These are phyloP conservation scores for Pinna nobilis DNA, from an alignment of 1,140 invertebrate genomes.

Conservation along the genomic window DNA sequence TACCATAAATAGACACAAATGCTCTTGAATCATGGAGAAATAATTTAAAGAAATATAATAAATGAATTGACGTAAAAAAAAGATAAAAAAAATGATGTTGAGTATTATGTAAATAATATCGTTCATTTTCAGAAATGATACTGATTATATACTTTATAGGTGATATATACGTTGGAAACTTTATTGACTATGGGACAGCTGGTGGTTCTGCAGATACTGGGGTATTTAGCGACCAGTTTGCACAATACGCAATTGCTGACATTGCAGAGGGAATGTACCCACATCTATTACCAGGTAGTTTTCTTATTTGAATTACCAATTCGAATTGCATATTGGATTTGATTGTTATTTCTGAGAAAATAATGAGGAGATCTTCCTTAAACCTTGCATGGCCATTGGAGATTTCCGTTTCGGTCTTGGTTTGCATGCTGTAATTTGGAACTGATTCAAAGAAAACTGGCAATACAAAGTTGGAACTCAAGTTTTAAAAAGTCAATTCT, in stretches of 20 bases:
- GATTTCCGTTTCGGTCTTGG: background rate
- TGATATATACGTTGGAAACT: conserved; percentile 36
- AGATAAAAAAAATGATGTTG: no score
- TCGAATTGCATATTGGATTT: no score
- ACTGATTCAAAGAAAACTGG: background rate
- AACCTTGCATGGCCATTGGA: background rate
- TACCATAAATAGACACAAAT: no score
- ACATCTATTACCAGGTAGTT: conserved; percentile 32
- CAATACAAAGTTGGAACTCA: background rate
- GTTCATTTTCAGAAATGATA: no score
- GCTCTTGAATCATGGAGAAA: no score
- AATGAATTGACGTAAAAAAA: no score
- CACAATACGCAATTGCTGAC: conserved; percentile 38
- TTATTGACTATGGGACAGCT: conserved; percentile 26
- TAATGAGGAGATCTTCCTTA: background rate
- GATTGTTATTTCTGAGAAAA: no score
- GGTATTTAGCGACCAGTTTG: conserved; percentile 35
- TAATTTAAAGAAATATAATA: no score
- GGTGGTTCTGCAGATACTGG: conserved; percentile 32
- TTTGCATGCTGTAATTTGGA: background rate
- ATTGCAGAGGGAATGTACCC: conserved; percentile 34
- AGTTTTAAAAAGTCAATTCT: background rate
- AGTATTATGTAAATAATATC: no score
- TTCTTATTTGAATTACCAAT: background rate
- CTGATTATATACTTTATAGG: conserved; percentile 11